These are phyloP conservation scores for Latrodectus geometricus DNA, from an alignment of 1,140 invertebrate genomes.

Conservation along the genomic window DNA sequence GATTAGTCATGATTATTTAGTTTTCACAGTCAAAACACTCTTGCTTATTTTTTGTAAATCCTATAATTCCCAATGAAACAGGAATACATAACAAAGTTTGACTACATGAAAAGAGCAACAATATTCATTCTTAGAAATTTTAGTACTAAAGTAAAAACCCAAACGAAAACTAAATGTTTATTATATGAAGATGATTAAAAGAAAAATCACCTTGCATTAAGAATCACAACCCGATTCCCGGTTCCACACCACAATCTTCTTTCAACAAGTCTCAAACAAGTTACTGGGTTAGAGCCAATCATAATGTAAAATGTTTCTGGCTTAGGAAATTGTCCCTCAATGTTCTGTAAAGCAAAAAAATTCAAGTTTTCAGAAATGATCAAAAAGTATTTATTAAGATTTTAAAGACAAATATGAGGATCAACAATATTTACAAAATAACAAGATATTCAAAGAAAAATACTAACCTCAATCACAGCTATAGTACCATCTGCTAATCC, in stretches of 20 bases:
- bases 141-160: too few species aligned
- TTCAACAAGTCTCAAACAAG: constrained; percentile 69
- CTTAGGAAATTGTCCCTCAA: constrained; percentile 33
- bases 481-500: constrained; percentile 72
- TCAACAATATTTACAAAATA: too few species aligned
- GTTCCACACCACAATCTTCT: constrained; percentile 71
- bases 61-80: too few species aligned
- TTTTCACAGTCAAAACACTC: too few species aligned
- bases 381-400: background rate
- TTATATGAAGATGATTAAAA: background rate
- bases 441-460: background rate
- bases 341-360: constrained; percentile 18
- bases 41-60: too few species aligned
- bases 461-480: constrained; percentile 71
- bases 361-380: background rate
- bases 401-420: background rate
- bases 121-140: too few species aligned
- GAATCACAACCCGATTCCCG: constrained; percentile 71
- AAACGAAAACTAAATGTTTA: too few species aligned
- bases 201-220: constrained; percentile 69
- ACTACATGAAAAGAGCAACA: too few species aligned
- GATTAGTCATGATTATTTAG: too few species aligned
- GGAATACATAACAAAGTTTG: too few species aligned
- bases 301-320: constrained; percentile 71
- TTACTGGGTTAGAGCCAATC: constrained; percentile 69